phyloP scores from a whole-genome alignment of 1,140 invertebrate genomes.

The Scaptomyza graminum region DNA sequence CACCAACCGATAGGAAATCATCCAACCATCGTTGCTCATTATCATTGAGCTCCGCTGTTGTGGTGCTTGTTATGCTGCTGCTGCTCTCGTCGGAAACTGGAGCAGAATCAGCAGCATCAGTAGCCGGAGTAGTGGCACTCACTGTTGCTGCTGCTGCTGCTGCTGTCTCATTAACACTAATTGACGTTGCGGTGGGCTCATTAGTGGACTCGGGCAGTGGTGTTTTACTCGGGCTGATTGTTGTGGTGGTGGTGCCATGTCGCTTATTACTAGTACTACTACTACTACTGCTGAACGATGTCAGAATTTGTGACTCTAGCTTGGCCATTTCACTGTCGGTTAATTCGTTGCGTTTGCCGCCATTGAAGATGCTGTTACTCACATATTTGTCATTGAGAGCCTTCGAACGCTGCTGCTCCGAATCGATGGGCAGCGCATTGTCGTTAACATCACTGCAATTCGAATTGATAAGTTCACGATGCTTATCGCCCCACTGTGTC shows the following conservation, averaged over 20 bases:
- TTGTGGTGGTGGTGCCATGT: slow-evolving; percentile 29
- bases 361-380: slow-evolving; percentile 78
- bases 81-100: neutral
- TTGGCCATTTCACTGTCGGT: slow-evolving; percentile 70
- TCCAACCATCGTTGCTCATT: slow-evolving; percentile 82
- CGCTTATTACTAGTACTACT: slow-evolving; percentile 35
- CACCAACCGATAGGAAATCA: slow-evolving; percentile 79
- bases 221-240: neutral
- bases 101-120: neutral
- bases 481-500: slow-evolving; percentile 80
- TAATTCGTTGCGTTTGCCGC: slow-evolving; percentile 75
- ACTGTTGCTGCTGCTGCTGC: slow-evolving; percentile 19
- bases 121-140: slow-evolving; percentile 1
- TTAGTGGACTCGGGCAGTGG: slow-evolving; percentile 52
- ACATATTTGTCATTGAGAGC: slow-evolving; percentile 73
- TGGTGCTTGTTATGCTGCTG: slow-evolving; percentile 23
- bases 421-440: slow-evolving; percentile 44
- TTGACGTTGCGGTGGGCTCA: slow-evolving; percentile 63
- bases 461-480: slow-evolving; percentile 68
- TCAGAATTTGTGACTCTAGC: slow-evolving; percentile 74
- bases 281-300: slow-evolving; percentile 10
- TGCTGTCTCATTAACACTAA: slow-evolving; percentile 70
- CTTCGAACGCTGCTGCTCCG: slow-evolving; percentile 44
- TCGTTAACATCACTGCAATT: slow-evolving; percentile 69
- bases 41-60: slow-evolving; percentile 67